A percentile compares a stretch with the other conserved stretches of the same genome.
Conservation (phyloP, 2,797 vertebrate genomes). For the Pogonophryne albipinna region DNA sequence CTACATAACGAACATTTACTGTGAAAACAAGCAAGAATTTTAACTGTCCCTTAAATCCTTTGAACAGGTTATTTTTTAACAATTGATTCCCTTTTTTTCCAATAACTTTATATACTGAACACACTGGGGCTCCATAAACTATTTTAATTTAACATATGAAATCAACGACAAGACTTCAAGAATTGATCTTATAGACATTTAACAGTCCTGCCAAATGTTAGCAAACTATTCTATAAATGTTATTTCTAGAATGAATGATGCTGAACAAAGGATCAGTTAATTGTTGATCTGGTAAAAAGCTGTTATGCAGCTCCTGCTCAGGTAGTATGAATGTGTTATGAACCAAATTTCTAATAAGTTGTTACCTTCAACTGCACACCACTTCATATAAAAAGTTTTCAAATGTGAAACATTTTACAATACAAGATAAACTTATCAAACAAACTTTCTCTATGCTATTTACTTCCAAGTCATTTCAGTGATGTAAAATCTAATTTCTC, state of each 20-base stretch:
- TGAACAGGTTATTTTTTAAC: not conserved
- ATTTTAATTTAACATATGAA: conserved; percentile 16
- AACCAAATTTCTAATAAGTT: conserved; percentile 46
- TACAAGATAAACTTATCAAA: conserved; percentile 39
- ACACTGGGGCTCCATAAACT: not conserved
- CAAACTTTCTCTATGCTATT: conserved; percentile 28
- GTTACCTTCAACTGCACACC: conserved; percentile 44
- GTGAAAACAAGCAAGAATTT: not conserved
- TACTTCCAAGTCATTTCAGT: conserved; percentile 28
- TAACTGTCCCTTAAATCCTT: no score
- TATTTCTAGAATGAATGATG: not conserved
- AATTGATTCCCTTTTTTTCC: no score
- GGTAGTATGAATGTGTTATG: conserved; percentile 65
- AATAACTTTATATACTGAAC: not conserved
- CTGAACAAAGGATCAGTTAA: conserved; percentile 9
- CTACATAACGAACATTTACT: not conserved
- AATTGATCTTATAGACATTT: conserved; percentile 7
- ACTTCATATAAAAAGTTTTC: conserved; percentile 59
- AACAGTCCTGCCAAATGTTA: conserved; percentile 14
- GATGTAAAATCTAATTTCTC: conserved; percentile 49
- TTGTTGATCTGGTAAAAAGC: conserved; percentile 8
- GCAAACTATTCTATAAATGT: not conserved
- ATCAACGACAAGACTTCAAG: conserved; percentile 2
- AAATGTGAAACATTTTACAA: conserved; percentile 47
- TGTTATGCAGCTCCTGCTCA: conserved; percentile 58